A percentile compares a stretch with the other conserved stretches of the same genome.
phyloP scores from a whole-genome alignment of 1,140 invertebrate genomes.

The Anoplolepis gracilipes region DNA sequence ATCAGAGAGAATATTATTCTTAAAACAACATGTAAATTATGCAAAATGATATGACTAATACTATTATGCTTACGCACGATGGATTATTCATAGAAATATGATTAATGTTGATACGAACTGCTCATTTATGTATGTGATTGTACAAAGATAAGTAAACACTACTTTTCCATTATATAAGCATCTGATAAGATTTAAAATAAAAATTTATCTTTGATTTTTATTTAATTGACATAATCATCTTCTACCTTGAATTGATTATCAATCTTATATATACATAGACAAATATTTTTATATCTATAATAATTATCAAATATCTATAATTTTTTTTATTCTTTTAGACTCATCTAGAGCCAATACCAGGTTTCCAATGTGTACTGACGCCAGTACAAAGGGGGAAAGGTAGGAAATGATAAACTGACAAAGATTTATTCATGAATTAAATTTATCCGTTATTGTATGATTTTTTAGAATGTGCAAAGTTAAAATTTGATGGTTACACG shows the following conservation, averaged over 20 bases:
- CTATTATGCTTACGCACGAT: neutral
- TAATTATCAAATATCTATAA: too few species aligned
- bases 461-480: slow-evolving; percentile 75
- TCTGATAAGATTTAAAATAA: slow-evolving; percentile 14
- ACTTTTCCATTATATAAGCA: slow-evolving; percentile 4
- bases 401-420: slow-evolving; percentile 55
- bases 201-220: slow-evolving; percentile 18
- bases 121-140: neutral
- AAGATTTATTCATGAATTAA: neutral
- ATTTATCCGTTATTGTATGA: neutral
- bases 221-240: neutral
- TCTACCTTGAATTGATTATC: neutral
- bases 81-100: neutral
- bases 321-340: slow-evolving; percentile 68
- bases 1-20: neutral
- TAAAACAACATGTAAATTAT: neutral
- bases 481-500: slow-evolving; percentile 72
- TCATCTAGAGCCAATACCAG: slow-evolving; percentile 44
- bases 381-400: slow-evolving; percentile 73
- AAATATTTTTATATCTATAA: neutral
- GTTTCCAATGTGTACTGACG: slow-evolving; percentile 74
- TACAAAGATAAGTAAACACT: neutral
- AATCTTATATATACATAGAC: neutral
- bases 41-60: neutral
- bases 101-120: neutral